Evolutionary conservation across 2,113 vertebrate species (phyloP).

Genomic region (Zosterops lateralis): DNA sequence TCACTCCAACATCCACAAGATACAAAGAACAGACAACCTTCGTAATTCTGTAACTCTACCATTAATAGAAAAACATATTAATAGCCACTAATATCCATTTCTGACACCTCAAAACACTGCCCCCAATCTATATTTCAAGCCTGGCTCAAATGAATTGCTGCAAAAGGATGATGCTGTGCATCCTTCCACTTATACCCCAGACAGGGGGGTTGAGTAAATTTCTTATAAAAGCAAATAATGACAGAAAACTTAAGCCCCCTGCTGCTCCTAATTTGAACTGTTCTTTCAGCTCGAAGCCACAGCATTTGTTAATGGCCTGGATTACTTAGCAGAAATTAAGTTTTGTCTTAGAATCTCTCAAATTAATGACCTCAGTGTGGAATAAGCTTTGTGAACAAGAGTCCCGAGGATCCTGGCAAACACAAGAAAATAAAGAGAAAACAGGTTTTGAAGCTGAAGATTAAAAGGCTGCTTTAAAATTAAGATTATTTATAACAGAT

Average conservation of each 20-base stretch:
- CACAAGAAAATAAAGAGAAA: not conserved
- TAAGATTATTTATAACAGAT: not conserved
- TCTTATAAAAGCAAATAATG: not conserved
- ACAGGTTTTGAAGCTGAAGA: not conserved
- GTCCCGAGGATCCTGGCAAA: not conserved
- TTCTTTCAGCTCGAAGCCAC: not conserved
- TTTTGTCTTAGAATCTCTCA: not conserved
- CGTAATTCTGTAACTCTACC: not conserved
- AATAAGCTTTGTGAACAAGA: not conserved
- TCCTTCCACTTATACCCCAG: not conserved
- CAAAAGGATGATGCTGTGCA: not conserved
- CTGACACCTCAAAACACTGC: not conserved
- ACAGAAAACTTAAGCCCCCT: not conserved
- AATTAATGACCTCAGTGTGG: not conserved
- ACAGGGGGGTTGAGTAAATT: not conserved
- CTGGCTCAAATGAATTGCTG: not conserved
- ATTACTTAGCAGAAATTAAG: not conserved
- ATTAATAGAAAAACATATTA: not conserved
- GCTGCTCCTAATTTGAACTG: not conserved
- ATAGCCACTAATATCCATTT: not conserved
- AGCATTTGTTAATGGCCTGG: not conserved
- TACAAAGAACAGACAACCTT: not conserved
- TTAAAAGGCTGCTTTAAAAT: not conserved
- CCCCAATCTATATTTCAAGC: accelerated
- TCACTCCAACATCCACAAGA: not conserved